phyloP scores from a whole-genome alignment of 2,797 vertebrate genomes.

The Alauda arvensis region DNA sequence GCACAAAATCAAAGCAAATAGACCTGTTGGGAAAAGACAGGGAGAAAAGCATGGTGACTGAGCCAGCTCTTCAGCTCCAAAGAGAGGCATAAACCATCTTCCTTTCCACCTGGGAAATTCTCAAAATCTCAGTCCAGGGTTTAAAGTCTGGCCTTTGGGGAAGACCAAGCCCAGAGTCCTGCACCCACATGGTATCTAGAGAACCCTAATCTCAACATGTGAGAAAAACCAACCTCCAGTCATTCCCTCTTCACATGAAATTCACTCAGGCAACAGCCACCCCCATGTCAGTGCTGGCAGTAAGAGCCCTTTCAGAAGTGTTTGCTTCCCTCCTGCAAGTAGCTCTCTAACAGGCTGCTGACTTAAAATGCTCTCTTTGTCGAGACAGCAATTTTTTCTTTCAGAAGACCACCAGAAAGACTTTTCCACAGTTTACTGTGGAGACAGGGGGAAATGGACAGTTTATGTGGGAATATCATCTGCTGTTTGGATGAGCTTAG shows the following conservation, averaged over 20 bases:
- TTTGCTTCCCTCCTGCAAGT: not conserved
- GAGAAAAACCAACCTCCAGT: not conserved
- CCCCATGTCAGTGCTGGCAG: not conserved
- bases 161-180: not conserved
- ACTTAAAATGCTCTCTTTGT: not conserved
- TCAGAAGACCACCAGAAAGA: not conserved
- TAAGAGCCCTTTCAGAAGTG: not conserved
- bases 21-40: not conserved
- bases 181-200: not conserved
- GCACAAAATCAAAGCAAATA: not conserved
- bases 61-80: not conserved
- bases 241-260: not conserved
- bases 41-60: fast-evolving
- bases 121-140: not conserved
- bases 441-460: not conserved
- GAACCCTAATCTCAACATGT: not conserved
- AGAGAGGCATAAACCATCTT: not conserved
- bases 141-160: not conserved
- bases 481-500: not conserved
- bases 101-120: not conserved
- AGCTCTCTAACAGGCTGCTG: not conserved
- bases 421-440: not conserved
- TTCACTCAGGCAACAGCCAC: not conserved
- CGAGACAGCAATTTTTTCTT: not conserved
- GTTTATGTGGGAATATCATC: not conserved